A percentile compares a stretch with the other conserved stretches of the same genome.
Conservation (phyloP, 2,113 vertebrate genomes). For the Plectropomus leopardus region DNA sequence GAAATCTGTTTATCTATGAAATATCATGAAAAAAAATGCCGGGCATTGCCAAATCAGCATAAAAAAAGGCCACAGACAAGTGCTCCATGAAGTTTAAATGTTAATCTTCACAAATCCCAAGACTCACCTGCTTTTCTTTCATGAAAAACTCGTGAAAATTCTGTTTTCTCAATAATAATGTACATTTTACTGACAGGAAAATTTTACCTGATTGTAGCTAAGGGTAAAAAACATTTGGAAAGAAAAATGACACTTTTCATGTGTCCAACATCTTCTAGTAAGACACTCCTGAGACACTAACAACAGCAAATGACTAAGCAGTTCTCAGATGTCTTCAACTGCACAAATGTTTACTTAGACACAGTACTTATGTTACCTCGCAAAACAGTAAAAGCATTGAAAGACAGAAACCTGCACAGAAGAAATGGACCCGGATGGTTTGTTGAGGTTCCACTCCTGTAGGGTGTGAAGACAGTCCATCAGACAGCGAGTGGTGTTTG, state of each 20-base stretch:
- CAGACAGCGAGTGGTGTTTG: slow-evolving; percentile 66
- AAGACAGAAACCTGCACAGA: slow-evolving; percentile 75
- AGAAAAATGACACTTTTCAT: not conserved
- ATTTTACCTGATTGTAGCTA: not conserved
- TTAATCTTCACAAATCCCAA: not conserved
- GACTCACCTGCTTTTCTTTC: not conserved
- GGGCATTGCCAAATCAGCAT: not conserved
- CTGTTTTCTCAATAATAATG: not conserved
- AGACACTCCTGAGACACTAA: not conserved
- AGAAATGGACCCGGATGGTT: slow-evolving; percentile 51
- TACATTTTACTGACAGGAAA: not conserved
- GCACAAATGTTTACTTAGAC: not conserved
- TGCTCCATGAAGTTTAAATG: not conserved
- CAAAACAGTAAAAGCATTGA: not conserved
- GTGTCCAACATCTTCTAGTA: not conserved
- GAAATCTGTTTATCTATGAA: not conserved
- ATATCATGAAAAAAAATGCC: not conserved
- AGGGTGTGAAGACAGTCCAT: slow-evolving; percentile 69
- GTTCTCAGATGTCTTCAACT: not conserved
- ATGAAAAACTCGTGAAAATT: not conserved
- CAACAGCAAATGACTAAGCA: not conserved
- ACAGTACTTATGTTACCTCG: not conserved
- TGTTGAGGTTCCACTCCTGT: slow-evolving; percentile 78
- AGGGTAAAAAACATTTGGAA: not conserved
- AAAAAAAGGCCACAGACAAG: not conserved